Evolutionary conservation across 1,140 invertebrate genomes (phyloP).

Genomic region (Listronotus bonariensis): DNA sequence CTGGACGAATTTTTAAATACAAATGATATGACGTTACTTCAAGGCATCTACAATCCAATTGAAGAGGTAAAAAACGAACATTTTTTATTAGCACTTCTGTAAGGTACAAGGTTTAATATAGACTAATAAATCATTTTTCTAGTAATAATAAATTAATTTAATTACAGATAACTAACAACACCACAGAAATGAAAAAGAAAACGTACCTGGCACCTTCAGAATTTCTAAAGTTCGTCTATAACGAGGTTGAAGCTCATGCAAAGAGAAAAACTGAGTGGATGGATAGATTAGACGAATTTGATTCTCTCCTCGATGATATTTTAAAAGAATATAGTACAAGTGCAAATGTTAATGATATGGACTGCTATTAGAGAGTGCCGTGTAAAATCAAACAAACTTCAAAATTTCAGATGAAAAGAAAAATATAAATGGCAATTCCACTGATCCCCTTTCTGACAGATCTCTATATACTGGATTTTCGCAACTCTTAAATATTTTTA

Average conservation of each 20-base stretch:
- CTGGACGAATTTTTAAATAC: constrained; percentile 62
- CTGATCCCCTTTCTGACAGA: too few species aligned
- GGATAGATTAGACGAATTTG: constrained; percentile 62
- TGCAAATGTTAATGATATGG: constrained; percentile 61
- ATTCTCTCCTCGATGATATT: constrained; percentile 71
- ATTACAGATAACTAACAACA: too few species aligned
- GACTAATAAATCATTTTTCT: too few species aligned
- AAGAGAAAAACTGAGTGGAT: constrained; percentile 64
- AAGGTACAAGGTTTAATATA: too few species aligned
- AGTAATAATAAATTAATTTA: too few species aligned
- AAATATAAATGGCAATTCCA: too few species aligned
- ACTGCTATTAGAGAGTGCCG: constrained; percentile 63
- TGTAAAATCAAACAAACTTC: too few species aligned
- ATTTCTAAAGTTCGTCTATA: constrained; percentile 63
- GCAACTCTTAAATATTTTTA: too few species aligned
- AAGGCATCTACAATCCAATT: constrained; percentile 60
- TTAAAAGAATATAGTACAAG: constrained; percentile 58
- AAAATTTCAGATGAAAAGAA: too few species aligned
- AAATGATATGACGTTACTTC: constrained; percentile 64
- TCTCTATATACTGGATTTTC: too few species aligned
- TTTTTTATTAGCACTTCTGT: too few species aligned
- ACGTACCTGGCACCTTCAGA: constrained; percentile 58
- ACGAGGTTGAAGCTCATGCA: constrained; percentile 62
- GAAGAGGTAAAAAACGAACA: constrained; percentile 44
- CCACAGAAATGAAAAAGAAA: constrained; percentile 44